Evolutionary conservation across 1,140 invertebrate genomes (phyloP), one percentile per base, ranked within the genome.

Genomic region (Drosophila orena): DNA sequence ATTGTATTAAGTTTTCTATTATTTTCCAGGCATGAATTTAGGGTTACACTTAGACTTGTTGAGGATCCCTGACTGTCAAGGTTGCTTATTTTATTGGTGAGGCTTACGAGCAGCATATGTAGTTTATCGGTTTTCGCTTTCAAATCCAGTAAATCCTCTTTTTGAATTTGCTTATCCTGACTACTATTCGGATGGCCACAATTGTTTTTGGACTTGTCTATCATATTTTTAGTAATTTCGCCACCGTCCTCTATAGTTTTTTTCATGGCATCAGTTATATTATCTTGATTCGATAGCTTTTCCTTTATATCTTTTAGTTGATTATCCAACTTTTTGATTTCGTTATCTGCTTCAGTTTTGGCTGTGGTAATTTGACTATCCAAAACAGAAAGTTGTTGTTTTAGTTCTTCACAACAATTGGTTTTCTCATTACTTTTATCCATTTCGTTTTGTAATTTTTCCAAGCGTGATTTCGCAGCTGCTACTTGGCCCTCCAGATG

Each of bases 371-470:
- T 17, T 22, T 57, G 46, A 0, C 14, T n/a, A 2, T 60, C 40
- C 0, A 73, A 34, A 0, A 35, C 27, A 0, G 54, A 22, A 7
- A 65, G 4, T 30, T 40, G 43, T 0, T 1, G 0, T 3, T 70
- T n/a, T 59, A 5, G 1, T 15, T 61, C 46, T 2, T 7, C n/a
- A 30, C 79, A 77, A 43, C 79, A 81, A 8, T 55, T 37, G 0
- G 12, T 14, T 4, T 2, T 5, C 1, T 11, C n/a, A 8, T 3
- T 11, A 40, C 20, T 37, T 1, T 20, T 10, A 1, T 8, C 61
- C 14, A 69, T 7, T 11, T 57, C 3, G 5, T 64, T 8, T 50
- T 81, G 54, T 8, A 81, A 10, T 2, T 46, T 37, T 8, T 40
- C n/a, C 11, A 81, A 44, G 2, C 42, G 15, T 2, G 49, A 8